These are phyloP conservation scores for Turnix velox DNA, from an alignment of 2,113 vertebrate species.

Conservation along the genomic window DNA sequence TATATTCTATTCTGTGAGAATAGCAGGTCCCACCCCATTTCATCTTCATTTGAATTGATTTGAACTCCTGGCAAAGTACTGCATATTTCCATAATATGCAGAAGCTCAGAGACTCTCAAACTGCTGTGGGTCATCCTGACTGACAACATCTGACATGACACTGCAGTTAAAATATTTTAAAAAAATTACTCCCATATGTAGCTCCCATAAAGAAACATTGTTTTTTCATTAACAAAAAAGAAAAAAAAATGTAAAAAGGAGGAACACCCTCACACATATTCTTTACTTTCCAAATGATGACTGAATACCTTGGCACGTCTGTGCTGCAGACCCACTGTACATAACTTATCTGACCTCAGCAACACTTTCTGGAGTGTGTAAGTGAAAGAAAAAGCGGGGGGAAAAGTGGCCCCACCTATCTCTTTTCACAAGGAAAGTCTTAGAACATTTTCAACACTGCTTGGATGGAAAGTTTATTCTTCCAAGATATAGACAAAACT, in stretches of 20 bases:
- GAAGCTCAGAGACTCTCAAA: conserved; percentile 53
- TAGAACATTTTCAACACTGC: conserved; percentile 41
- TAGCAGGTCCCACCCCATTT: conserved; percentile 48
- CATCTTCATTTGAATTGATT: conserved; percentile 35
- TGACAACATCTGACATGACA: conserved; percentile 79
- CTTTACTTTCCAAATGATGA: conserved; percentile 76
- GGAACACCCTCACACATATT: conserved; percentile 60
- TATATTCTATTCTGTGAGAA: conserved; percentile 24
- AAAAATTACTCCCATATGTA: conserved; percentile 76
- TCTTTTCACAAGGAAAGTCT: conserved; percentile 48
- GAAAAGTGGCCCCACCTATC: conserved; percentile 13
- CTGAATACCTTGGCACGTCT: conserved; percentile 73
- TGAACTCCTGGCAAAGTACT: conserved; percentile 30
- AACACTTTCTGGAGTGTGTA: conserved; percentile 51
- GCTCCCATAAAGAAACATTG: conserved; percentile 66
- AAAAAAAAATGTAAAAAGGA: background rate
- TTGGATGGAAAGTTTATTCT: conserved; percentile 53
- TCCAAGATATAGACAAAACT: conserved; percentile 53
- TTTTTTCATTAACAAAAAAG: conserved; percentile 47
- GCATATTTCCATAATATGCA: conserved; percentile 34
- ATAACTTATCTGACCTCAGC: conserved; percentile 72
- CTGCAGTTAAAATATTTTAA: conserved; percentile 75
- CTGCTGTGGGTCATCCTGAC: conserved; percentile 72
- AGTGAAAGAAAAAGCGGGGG: conserved; percentile 26
- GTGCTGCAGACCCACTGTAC: conserved; percentile 64